These are phyloP conservation scores for Heliocidaris tuberculata DNA, from an alignment of 35 echinoderm and acorn worm species.

Conservation along the genomic window DNA sequence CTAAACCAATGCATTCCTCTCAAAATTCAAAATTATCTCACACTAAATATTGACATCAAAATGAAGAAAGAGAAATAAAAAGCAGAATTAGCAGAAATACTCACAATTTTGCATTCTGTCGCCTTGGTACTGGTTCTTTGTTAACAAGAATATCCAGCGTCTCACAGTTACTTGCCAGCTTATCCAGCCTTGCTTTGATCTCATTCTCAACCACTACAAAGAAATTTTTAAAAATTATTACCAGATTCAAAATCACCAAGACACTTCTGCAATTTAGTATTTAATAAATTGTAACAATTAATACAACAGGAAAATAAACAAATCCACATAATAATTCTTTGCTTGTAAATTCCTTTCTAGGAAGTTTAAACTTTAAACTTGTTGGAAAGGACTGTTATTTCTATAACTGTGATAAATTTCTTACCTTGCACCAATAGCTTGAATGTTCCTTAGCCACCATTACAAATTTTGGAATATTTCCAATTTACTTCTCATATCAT, in stretches of 20 bases:
- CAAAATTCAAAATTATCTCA: neutral
- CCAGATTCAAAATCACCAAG: too few relatives aligned
- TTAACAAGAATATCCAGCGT: constrained; percentile 93
- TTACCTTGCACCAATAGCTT: too few relatives aligned
- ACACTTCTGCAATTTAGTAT: too few relatives aligned
- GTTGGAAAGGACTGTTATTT: too few relatives aligned
- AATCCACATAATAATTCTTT: neutral
- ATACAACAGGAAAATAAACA: too few relatives aligned
- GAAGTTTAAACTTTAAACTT: too few relatives aligned
- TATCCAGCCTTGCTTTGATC: constrained; percentile 72
- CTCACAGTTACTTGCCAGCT: constrained; percentile 81
- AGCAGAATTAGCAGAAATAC: neutral
- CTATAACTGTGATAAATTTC: too few relatives aligned
- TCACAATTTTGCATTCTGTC: constrained; percentile 96
- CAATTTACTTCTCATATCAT: too few relatives aligned
- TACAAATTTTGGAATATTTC: too few relatives aligned
- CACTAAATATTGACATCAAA: neutral
- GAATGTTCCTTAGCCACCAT: too few relatives aligned
- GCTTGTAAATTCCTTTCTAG: neutral
- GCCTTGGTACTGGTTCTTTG: constrained; percentile 87
- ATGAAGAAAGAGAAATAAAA: neutral
- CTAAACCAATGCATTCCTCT: too few relatives aligned
- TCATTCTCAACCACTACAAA: constrained; percentile 79
- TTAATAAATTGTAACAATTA: too few relatives aligned
- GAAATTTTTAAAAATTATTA: neutral